Evolutionary conservation across 2,113 vertebrate genomes (phyloP).

Genomic region (Pseudorhombus dupliciocellatus): DNA sequence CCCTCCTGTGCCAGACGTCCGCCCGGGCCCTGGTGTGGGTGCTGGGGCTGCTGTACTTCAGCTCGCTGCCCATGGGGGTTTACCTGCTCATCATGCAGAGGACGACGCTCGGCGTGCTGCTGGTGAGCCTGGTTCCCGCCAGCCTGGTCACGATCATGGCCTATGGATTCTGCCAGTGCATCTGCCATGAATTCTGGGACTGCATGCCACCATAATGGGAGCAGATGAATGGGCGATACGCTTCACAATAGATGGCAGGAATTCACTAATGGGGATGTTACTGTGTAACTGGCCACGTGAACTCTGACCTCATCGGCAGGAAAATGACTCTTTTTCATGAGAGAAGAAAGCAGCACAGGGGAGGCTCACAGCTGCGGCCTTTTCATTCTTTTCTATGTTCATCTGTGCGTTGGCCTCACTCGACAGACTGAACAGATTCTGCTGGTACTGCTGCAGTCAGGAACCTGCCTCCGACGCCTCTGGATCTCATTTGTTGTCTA

Average conservation of each 20-base stretch:
- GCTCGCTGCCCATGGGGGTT: constrained; percentile 93
- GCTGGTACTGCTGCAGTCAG: neutral
- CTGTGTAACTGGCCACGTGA: constrained; percentile 33
- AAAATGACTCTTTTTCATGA: neutral
- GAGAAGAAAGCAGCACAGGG: constrained; percentile 4
- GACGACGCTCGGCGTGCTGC: constrained; percentile 88
- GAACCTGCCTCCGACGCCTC: neutral
- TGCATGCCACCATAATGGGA: constrained; percentile 84
- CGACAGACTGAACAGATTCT: neutral
- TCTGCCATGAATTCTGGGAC: constrained; percentile 92
- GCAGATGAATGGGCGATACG: constrained; percentile 10
- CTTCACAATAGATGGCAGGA: constrained; percentile 38
- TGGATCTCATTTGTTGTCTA: constrained; percentile 3
- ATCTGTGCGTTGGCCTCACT: constrained; percentile 24
- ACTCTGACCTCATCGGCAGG: neutral
- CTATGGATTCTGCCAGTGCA: constrained; percentile 93
- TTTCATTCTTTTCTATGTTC: constrained; percentile 11
- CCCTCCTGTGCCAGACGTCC: constrained; percentile 89
- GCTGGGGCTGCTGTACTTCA: constrained; percentile 92
- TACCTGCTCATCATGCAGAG: constrained; percentile 95
- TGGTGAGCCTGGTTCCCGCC: constrained; percentile 94
- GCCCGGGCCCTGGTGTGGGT: constrained; percentile 90
- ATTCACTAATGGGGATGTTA: constrained; percentile 42
- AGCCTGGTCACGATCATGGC: constrained; percentile 92
- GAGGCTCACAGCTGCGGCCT: constrained; percentile 14